phyloP scores from a whole-genome alignment of 2,797 vertebrate species.

The Sphaeramia orbicularis region DNA sequence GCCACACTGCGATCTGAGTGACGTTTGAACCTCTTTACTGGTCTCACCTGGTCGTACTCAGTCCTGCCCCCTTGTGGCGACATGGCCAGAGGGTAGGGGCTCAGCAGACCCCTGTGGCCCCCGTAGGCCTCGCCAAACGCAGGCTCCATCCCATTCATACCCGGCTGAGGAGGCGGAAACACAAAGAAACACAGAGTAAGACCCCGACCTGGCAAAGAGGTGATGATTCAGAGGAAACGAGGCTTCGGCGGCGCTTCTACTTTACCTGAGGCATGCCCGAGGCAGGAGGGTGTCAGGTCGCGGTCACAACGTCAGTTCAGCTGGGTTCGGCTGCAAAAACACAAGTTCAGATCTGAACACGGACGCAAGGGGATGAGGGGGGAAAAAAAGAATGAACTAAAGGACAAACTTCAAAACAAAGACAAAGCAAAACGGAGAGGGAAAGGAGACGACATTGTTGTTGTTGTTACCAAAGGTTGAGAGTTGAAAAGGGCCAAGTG shows the following conservation, averaged over 20 bases:
- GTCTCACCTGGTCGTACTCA: conserved; percentile 80
- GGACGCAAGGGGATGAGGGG: neutral
- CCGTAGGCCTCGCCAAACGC: conserved; percentile 85
- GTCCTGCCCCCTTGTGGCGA: conserved; percentile 82
- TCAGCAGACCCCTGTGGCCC: conserved; percentile 76
- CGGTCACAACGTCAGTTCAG: conserved; percentile 56
- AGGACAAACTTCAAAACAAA: neutral
- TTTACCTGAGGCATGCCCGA: conserved; percentile 86
- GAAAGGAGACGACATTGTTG: neutral
- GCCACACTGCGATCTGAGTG: neutral
- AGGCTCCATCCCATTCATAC: conserved; percentile 86
- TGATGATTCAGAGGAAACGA: neutral
- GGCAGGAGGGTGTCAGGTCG: conserved; percentile 69
- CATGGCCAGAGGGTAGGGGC: conserved; percentile 80
- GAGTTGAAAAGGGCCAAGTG: conserved; percentile 47
- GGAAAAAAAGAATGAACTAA: neutral
- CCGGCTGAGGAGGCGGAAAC: conserved; percentile 70
- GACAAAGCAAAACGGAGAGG: neutral
- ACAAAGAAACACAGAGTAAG: conserved; percentile 27
- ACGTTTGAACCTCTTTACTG: neutral
- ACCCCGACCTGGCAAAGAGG: neutral
- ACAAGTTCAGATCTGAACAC: neutral
- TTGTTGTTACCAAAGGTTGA: conserved; percentile 46
- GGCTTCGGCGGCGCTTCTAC: neutral
- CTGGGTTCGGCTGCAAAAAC: conserved; percentile 44